Conservation (phyloP, 2,888 invertebrate species). For the Apodemia mormo region DNA sequence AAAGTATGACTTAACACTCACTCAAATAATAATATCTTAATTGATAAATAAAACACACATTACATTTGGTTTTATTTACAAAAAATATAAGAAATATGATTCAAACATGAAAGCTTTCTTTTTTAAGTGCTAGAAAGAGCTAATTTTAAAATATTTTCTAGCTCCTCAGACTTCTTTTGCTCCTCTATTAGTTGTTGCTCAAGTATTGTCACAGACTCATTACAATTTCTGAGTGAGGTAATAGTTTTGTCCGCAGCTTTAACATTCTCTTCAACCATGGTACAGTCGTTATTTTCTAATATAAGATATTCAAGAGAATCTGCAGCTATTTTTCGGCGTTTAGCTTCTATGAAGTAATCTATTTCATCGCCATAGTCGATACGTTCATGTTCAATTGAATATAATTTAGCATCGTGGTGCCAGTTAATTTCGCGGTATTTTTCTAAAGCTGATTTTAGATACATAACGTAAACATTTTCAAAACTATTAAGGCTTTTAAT, state of each 20-base stretch:
- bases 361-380: slow-evolving; percentile 62
- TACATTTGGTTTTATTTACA: slow-evolving; percentile 15
- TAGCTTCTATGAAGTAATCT: slow-evolving; percentile 60
- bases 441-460: slow-evolving; percentile 77
- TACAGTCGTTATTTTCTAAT: slow-evolving; percentile 65
- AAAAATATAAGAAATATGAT: slow-evolving; percentile 21
- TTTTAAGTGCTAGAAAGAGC: slow-evolving; percentile 60
- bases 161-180: slow-evolving; percentile 65
- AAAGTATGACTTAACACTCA: not conserved
- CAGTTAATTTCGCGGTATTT: slow-evolving; percentile 80
- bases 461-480: slow-evolving; percentile 77
- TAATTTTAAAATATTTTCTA: slow-evolving; percentile 71
- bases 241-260: slow-evolving; percentile 58
- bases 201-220: slow-evolving; percentile 65
- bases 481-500: slow-evolving; percentile 71
- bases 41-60: not conserved
- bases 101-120: not conserved
- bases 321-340: slow-evolving; percentile 67
- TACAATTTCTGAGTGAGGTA: slow-evolving; percentile 56
- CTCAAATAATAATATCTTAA: not conserved
- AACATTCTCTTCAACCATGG: slow-evolving; percentile 62
- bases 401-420: slow-evolving; percentile 75
- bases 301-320: slow-evolving; percentile 64
- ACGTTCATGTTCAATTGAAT: slow-evolving; percentile 63
- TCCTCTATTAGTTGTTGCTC: slow-evolving; percentile 73